Evolutionary conservation across 2,888 invertebrate genomes (phyloP).

Genomic region (Temnothorax rugatulus): DNA sequence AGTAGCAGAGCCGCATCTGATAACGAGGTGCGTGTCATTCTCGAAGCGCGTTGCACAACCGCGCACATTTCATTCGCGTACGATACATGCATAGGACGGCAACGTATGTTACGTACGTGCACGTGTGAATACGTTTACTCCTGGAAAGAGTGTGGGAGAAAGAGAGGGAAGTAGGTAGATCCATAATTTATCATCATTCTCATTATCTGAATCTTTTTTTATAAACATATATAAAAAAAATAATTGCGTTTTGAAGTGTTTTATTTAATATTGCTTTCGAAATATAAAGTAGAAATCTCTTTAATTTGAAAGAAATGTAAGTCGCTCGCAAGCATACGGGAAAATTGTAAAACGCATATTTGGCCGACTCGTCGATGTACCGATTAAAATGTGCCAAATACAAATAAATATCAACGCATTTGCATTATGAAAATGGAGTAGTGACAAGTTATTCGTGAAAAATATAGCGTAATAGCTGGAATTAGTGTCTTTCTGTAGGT

Average conservation of each 20-base stretch:
- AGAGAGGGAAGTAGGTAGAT: neutral
- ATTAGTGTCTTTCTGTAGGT: neutral
- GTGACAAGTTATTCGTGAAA: neutral
- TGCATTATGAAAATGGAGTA: neutral
- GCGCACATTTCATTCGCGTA: slow-evolving; percentile 54
- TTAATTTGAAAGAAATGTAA: neutral
- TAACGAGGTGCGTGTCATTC: slow-evolving; percentile 69
- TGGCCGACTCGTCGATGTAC: neutral
- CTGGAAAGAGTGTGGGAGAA: neutral
- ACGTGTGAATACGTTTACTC: neutral
- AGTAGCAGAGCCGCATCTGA: slow-evolving; percentile 69
- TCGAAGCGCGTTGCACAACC: slow-evolving; percentile 63
- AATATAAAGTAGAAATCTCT: neutral
- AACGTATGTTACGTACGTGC: neutral
- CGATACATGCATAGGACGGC: slow-evolving; percentile 4
- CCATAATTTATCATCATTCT: neutral
- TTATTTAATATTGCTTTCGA: neutral
- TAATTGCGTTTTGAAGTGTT: neutral
- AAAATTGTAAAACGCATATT: neutral
- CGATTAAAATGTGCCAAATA: neutral
- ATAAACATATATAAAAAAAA: neutral
- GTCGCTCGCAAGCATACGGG: neutral
- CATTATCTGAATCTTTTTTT: neutral
- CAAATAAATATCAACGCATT: slow-evolving; percentile 5
- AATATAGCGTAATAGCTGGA: neutral